Evolutionary conservation across 2,113 vertebrate genomes (phyloP).

Genomic region (Alouatta palliata): DNA sequence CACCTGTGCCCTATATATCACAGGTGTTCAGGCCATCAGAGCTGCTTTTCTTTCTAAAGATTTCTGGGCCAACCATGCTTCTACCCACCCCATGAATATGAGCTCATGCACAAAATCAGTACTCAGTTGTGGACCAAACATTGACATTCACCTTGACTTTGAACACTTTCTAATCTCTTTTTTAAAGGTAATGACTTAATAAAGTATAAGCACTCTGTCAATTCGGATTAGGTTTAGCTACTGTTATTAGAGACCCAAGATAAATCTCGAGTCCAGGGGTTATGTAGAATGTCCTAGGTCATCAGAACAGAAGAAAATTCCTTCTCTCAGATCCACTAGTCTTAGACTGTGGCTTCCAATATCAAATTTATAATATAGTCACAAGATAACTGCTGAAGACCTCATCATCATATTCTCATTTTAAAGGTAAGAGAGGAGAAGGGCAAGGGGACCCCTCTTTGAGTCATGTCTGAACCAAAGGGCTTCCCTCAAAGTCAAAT

Average conservation of each 20-base stretch:
- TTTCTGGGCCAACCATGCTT: background rate
- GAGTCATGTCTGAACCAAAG: too few relatives aligned
- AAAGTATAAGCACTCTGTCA: background rate
- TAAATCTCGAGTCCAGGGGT: background rate
- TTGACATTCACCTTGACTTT: slow-evolving; percentile 28
- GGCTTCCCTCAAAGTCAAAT: background rate
- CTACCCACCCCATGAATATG: background rate
- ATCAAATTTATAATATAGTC: background rate
- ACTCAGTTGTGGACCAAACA: background rate
- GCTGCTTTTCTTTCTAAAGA: background rate
- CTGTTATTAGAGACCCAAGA: background rate
- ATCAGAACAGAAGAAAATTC: background rate
- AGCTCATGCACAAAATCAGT: background rate
- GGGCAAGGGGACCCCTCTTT: background rate
- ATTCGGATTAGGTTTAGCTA: background rate
- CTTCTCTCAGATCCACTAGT: background rate
- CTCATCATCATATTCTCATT: background rate
- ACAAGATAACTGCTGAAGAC: background rate
- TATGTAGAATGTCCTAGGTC: background rate
- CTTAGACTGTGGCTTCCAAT: background rate
- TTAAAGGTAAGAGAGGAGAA: background rate
- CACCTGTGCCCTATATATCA: slow-evolving; percentile 70
- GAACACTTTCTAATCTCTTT: background rate
- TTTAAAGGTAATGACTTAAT: background rate
- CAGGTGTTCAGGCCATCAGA: slow-evolving; percentile 47